Base-by-base conservation (phyloP, 2,113 vertebrate species). In the Leucosticte australis region DNA sequence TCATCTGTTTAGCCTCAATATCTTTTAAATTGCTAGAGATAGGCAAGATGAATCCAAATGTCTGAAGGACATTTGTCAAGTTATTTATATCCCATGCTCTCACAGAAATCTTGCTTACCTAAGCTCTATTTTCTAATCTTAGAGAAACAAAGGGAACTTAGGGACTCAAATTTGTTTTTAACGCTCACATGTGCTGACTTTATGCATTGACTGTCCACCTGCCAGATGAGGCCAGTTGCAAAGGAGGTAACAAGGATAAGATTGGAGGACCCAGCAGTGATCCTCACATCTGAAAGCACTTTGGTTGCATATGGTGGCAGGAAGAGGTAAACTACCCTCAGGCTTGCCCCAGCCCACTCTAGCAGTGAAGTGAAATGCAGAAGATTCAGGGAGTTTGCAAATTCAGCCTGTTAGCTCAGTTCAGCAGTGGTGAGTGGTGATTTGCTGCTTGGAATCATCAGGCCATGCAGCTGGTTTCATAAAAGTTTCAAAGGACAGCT, bases 101-200 rank as follows among this genome's bases (percentile, higher is more conserved):
- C 33, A 12, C 13, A n/a, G 11, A 90, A 77, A 9, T 52, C 62
- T 86, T 56, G 64, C 9, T 78, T 59, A 39, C 7, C 77, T 49
- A 62, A 27, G 31, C 10, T 63, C 74, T 65, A 24, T 28, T 74
- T 21, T 59, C 88, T 55, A 5, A 69, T 42, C 60, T 50, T 20
- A 55, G 33, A 60, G 44, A 49, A 88, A 20, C 20, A 56, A 65
- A 77, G 9, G 15, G 20, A 80, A 56, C 31, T 46, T 41, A 86
- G n/a, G 50, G 11, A 62, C 17, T 2, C 19, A 69, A 28, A 50
- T 69, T 37, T 73, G 6, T 39, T 83, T 88, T 62, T 17, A 69
- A 49, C 73, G 4, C n/a, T 86, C 5, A 0, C 24, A 41, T 12
- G 22, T 0, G 0, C n/a, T 69, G 31, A 9, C 11, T 78, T 49